Percentiles rank a stretch among this genome's conserved stretches.
These are phyloP conservation scores for Meriones psammophilus DNA, from an alignment of 2,797 vertebrate species.

Conservation along the genomic window DNA sequence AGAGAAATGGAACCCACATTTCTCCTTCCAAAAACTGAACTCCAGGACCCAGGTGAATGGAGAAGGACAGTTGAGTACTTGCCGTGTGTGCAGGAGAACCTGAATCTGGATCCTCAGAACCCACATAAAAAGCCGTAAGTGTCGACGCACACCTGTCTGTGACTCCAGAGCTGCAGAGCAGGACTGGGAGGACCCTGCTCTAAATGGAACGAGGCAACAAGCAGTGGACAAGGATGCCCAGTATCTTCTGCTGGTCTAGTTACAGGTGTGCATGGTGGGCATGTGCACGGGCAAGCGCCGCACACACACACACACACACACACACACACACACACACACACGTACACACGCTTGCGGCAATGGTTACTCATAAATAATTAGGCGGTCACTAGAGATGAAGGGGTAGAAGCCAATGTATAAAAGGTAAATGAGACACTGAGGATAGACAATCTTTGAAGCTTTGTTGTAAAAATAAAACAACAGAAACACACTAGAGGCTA, in stretches of 20 bases:
- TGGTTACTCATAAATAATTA: conserved; percentile 32
- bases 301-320: not conserved
- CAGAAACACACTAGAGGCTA: not conserved
- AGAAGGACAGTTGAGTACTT: no score
- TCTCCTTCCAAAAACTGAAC: no score
- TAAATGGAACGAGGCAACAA: not conserved
- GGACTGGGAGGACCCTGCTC: not conserved
- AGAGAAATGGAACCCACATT: no score
- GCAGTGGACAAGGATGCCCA: not conserved
- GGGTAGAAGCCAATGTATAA: conserved; percentile 36
- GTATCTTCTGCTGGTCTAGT: not conserved
- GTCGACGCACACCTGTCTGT: not conserved
- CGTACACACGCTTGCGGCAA: not conserved
- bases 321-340: not conserved
- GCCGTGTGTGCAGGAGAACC: not conserved
- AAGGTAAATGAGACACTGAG: conserved; percentile 36
- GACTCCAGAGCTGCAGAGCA: not conserved
- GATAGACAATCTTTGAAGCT: not conserved
- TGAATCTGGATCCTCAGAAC: not conserved
- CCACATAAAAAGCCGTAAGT: not conserved
- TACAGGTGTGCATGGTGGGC: not conserved
- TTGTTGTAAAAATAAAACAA: conserved; percentile 30
- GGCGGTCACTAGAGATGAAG: conserved; percentile 11
- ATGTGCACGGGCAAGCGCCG: not conserved
- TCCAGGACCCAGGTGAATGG: no score